Percentiles rank a stretch among this genome's conserved stretches.
These are phyloP conservation scores for Bombus sibiricus DNA, from an alignment of 1,140 invertebrate species.

Conservation along the genomic window DNA sequence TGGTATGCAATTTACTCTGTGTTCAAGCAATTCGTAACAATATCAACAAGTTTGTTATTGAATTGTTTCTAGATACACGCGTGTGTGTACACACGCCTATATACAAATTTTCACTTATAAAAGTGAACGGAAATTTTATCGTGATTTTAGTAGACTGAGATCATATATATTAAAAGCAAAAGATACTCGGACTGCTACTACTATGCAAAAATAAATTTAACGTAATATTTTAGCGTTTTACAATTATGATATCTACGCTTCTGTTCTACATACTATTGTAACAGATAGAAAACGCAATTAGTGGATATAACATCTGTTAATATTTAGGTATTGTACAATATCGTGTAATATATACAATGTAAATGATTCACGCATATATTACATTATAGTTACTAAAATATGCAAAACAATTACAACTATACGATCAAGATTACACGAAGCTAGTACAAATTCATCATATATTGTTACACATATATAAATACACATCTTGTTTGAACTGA, in stretches of 20 bases:
- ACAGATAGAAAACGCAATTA: neutral
- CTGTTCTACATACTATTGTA: neutral
- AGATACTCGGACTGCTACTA: neutral
- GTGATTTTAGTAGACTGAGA: neutral
- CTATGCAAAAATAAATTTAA: neutral
- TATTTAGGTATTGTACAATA: neutral
- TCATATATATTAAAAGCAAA: neutral
- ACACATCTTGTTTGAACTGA: neutral
- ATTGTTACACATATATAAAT: neutral
- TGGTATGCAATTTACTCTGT: neutral
- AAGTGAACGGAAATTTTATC: neutral
- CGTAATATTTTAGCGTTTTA: neutral
- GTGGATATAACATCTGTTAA: neutral
- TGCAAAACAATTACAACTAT: neutral
- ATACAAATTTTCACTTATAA: neutral
- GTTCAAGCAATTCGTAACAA: conserved; percentile 14
- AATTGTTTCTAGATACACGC: neutral
- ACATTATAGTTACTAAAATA: neutral
- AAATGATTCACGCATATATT: neutral
- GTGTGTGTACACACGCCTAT: no score
- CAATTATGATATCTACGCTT: neutral
- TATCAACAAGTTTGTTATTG: neutral
- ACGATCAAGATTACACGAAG: neutral
- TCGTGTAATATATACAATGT: conserved; percentile 1
- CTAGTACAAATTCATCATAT: neutral